These are phyloP conservation scores for Luscinia megarhynchos DNA, from an alignment of 2,797 vertebrate genomes.

Conservation along the genomic window DNA sequence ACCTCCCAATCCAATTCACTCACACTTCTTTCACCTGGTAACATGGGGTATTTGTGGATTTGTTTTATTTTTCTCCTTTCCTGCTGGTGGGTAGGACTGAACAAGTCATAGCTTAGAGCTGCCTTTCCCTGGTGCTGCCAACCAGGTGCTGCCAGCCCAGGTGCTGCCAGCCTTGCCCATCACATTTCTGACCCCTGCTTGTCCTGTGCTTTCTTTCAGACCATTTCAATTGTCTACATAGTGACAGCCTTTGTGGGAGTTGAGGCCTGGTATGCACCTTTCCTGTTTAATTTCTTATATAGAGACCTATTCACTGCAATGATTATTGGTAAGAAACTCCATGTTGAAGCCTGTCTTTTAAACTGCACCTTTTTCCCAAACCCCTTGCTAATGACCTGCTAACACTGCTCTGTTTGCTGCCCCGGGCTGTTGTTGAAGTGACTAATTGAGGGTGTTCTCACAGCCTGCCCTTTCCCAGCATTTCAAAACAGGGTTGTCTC, in stretches of 20 bases:
- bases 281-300: slow-evolving; percentile 90
- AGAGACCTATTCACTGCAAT: slow-evolving; percentile 95
- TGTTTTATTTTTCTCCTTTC: not conserved
- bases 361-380: slow-evolving; percentile 51
- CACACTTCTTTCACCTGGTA: fast-evolving
- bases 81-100: not conserved
- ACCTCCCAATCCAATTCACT: not conserved
- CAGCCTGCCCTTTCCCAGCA: not conserved
- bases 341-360: slow-evolving; percentile 76
- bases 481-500: not conserved
- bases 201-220: slow-evolving; percentile 81
- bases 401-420: not conserved
- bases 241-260: slow-evolving; percentile 95
- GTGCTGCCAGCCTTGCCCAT: not conserved
- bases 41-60: not conserved
- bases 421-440: not conserved
- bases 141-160: not conserved
- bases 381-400: not conserved
- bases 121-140: not conserved
- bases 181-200: slow-evolving; percentile 17
- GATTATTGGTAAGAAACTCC: slow-evolving; percentile 91
- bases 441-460: not conserved
- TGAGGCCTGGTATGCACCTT: slow-evolving; percentile 93
- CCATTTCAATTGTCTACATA: slow-evolving; percentile 95
- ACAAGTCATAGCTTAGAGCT: fast-evolving